phyloP scores from a whole-genome alignment of 2,888 invertebrate species.

The Aleiodes leptofemur region DNA sequence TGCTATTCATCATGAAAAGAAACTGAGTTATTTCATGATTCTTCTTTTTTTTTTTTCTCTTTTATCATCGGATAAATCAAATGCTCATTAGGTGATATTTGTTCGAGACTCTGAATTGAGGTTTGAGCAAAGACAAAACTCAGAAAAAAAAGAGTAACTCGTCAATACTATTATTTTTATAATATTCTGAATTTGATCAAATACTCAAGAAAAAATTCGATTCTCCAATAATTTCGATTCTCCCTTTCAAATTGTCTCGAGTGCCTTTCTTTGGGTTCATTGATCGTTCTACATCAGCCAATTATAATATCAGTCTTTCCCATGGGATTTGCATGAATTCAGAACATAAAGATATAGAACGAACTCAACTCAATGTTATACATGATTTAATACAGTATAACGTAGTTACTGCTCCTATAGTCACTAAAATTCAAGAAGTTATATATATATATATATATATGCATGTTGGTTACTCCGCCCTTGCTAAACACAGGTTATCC shows the following conservation, averaged over 20 bases:
- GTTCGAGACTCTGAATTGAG: slow-evolving; percentile 55
- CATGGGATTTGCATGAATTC: slow-evolving; percentile 67
- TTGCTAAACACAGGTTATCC: slow-evolving; percentile 71
- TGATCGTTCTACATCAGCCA: slow-evolving; percentile 1
- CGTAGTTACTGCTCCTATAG: background rate
- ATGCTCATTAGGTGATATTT: slow-evolving; percentile 70
- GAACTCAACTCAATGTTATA: slow-evolving; percentile 52
- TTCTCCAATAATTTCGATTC: background rate
- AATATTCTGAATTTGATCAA: background rate
- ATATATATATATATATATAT: background rate
- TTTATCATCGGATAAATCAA: slow-evolving; percentile 66
- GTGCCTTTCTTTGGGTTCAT: background rate
- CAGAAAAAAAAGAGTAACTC: background rate
- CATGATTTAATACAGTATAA: slow-evolving; percentile 19
- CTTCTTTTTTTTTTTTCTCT: slow-evolving; percentile 65
- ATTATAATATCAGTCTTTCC: slow-evolving; percentile 53
- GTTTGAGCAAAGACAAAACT: background rate
- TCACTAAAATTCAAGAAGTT: slow-evolving; percentile 14
- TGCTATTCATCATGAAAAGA: slow-evolving; percentile 70
- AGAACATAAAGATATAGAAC: slow-evolving; percentile 61
- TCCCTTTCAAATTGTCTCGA: background rate
- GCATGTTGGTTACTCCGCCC: slow-evolving; percentile 48
- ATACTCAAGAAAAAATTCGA: too few relatives aligned
- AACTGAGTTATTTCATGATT: slow-evolving; percentile 69
- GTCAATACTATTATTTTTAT: too few relatives aligned